Evolutionary conservation across 2,888 invertebrate genomes (phyloP), one percentile per base, ranked within the genome.

Genomic region (Parasteatoda lunata): DNA sequence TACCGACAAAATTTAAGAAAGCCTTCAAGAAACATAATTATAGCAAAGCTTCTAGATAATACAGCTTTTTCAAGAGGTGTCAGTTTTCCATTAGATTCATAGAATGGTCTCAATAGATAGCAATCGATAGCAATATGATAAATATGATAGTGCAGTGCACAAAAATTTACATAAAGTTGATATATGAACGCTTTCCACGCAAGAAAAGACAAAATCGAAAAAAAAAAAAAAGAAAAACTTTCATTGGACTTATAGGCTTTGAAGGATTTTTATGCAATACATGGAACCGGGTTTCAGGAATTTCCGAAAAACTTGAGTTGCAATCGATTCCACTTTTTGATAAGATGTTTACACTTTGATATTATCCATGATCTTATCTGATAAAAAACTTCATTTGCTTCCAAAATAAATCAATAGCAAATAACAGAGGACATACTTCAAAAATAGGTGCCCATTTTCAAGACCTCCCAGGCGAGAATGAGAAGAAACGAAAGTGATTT

Each of bases 31-130:
- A 30, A 30, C 30, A 30, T 30, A 30, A 30, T 30, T 30, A n/a
- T n/a, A 30, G 30, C 30, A 2, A 30, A 30, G 30, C 30, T 2
- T 30, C 30, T 2, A 30, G 30, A 30, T 30, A 30, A 30, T 47
- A 70, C 70, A 45, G 47, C n/a, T 70, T 70, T 47, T 70, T 70
- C 54, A 73, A 73, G 54, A 52, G 52, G 52, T 8, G 54, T 73
- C 13, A 11, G 30, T 73, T 73, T 54, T 73, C 73, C 73, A 6
- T 13, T 73, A 52, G 73, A 73, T 73, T n/a, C 73, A 54, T n/a
- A 11, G 73, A 73, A 73, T 30, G 54, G n/a, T 54, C 45, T 73
- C 15, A 30, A n/a, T n/a, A n/a, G n/a, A n/a, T n/a, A n/a, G n/a
- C n/a, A n/a, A n/a, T 54, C 4, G 54, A 73, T 73, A 52, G 5